phyloP scores from a whole-genome alignment of 1,140 invertebrate species.

The Sinonovacula constricta region DNA sequence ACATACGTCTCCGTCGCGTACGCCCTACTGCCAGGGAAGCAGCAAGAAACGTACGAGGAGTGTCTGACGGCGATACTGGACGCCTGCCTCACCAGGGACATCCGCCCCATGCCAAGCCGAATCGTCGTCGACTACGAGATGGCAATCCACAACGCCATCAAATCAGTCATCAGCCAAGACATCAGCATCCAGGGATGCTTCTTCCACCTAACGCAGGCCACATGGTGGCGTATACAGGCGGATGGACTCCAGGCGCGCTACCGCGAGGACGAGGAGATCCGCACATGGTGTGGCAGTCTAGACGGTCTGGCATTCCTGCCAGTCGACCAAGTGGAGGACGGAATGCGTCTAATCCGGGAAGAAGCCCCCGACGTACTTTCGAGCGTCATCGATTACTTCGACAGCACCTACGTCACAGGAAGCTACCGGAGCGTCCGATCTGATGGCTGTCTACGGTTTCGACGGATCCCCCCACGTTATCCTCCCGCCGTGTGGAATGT shows the following conservation, averaged over 20 bases:
- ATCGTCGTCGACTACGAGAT: neutral
- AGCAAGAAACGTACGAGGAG: slow-evolving; percentile 6
- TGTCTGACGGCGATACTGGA: slow-evolving; percentile 7
- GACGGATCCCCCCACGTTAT: too few species aligned
- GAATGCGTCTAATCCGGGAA: neutral
- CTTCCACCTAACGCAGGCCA: slow-evolving; percentile 8
- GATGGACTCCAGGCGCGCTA: slow-evolving; percentile 8
- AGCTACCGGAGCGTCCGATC: too few species aligned
- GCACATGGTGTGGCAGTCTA: slow-evolving; percentile 45
- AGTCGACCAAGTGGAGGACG: slow-evolving; percentile 19
- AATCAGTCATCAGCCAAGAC: neutral
- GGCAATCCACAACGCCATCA: neutral
- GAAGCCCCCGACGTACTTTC: neutral
- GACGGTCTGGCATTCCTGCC: slow-evolving; percentile 50
- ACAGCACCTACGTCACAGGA: too few species aligned
- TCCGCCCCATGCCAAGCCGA: neutral
- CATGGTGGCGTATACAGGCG: slow-evolving; percentile 5
- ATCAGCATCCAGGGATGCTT: slow-evolving; percentile 13
- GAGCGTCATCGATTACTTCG: slow-evolving; percentile 7
- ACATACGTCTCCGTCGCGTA: neutral
- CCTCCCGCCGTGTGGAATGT: too few species aligned
- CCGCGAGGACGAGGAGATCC: slow-evolving; percentile 13
- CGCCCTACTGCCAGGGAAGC: slow-evolving; percentile 3
- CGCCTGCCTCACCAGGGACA: neutral
- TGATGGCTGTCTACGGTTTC: too few species aligned